Percentiles rank a stretch among this genome's conserved stretches.
phyloP scores from a whole-genome alignment of 2,113 vertebrate genomes.

The Dryoscopus gambensis region DNA sequence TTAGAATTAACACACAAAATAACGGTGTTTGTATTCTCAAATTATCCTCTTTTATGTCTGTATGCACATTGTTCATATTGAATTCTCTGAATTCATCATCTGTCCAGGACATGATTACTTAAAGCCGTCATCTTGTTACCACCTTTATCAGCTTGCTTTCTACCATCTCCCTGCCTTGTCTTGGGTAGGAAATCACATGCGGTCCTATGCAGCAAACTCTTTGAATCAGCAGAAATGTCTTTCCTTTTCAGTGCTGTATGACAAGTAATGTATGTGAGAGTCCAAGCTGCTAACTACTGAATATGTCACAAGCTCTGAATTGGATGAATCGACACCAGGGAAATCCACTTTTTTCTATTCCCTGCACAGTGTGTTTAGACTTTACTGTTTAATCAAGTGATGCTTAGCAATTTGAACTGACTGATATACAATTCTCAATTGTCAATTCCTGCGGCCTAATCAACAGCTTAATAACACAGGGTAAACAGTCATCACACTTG shows the following conservation, averaged over 20 bases:
- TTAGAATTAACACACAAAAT: background rate
- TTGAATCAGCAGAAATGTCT: background rate
- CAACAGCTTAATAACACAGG: background rate
- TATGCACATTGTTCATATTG: background rate
- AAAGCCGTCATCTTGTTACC: background rate
- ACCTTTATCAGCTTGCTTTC: background rate
- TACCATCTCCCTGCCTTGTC: background rate
- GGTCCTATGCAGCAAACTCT: background rate
- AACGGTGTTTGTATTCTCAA: background rate
- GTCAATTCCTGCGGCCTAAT: background rate
- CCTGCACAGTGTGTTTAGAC: background rate
- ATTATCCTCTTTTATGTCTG: background rate
- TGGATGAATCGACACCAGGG: background rate
- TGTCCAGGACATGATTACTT: background rate
- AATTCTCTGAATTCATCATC: background rate
- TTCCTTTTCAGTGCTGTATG: background rate
- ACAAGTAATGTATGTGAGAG: background rate
- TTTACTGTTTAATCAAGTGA: constrained; percentile 35
- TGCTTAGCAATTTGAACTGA: background rate
- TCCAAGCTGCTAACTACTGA: background rate
- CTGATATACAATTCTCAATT: background rate
- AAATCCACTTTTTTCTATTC: background rate
- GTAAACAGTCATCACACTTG: background rate
- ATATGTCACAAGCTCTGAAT: background rate
- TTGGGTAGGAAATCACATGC: background rate